Evolutionary conservation across 2,888 invertebrate species (phyloP).

Genomic region (Spialia ferax): DNA sequence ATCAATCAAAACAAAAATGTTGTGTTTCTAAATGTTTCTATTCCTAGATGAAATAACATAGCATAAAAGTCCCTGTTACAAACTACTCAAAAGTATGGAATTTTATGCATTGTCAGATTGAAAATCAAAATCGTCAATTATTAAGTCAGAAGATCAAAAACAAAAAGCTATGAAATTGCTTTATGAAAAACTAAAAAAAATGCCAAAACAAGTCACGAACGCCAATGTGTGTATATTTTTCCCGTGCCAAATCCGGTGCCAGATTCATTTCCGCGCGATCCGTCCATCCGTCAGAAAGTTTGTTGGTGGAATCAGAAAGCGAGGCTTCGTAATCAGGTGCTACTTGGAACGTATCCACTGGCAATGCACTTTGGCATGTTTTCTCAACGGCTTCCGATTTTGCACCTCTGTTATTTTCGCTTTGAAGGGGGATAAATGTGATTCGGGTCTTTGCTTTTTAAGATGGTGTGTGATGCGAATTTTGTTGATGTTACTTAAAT

Average conservation of each 20-base stretch:
- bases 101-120: neutral
- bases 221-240: slow-evolving; percentile 36
- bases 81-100: too few relatives aligned
- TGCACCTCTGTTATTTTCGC: slow-evolving; percentile 21
- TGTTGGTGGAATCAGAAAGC: slow-evolving; percentile 42
- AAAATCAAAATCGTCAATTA: neutral
- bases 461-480: neutral
- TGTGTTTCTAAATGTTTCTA: too few relatives aligned
- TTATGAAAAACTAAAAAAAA: slow-evolving; percentile 5
- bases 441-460: neutral
- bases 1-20: too few relatives aligned
- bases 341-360: slow-evolving; percentile 40
- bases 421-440: neutral
- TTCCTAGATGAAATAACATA: too few relatives aligned
- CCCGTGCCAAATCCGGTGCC: slow-evolving; percentile 49
- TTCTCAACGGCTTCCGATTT: slow-evolving; percentile 29
- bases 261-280: slow-evolving; percentile 50
- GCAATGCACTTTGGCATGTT: slow-evolving; percentile 36
- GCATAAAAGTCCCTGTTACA: too few relatives aligned
- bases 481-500: neutral
- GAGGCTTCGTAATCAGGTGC: slow-evolving; percentile 40
- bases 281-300: slow-evolving; percentile 46
- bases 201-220: slow-evolving; percentile 7
- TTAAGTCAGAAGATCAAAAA: neutral
- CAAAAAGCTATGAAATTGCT: neutral